phyloP scores from a whole-genome alignment of 2,113 vertebrate genomes.

The Cathartes aura region DNA sequence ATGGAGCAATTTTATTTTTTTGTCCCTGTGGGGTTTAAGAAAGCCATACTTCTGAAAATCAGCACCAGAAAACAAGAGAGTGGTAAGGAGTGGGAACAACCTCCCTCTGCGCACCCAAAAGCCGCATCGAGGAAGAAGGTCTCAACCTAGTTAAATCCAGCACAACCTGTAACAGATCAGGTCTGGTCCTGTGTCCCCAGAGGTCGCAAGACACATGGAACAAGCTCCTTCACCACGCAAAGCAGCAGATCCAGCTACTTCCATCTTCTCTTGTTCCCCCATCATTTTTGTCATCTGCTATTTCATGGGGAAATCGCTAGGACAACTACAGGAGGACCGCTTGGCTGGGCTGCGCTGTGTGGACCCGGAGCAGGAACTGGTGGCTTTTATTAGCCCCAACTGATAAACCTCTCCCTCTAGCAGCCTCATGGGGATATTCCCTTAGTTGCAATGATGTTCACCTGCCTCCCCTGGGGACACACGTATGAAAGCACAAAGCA shows the following conservation, averaged over 20 bases:
- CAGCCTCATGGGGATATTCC: not conserved
- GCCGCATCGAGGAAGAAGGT: not conserved
- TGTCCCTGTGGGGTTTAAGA: not conserved
- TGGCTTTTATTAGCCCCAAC: not conserved
- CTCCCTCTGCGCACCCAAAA: not conserved
- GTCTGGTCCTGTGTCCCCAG: not conserved
- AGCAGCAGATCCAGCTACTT: not conserved
- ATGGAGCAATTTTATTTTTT: not conserved
- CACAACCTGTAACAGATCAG: not conserved
- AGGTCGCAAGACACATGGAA: not conserved
- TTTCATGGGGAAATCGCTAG: rapidly evolving
- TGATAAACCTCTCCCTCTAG: not conserved
- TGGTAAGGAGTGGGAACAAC: not conserved
- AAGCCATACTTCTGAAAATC: not conserved
- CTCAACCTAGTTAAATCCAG: not conserved
- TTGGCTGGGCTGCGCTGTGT: not conserved
- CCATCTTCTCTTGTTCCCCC: not conserved
- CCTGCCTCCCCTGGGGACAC: not conserved
- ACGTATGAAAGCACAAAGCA: rapidly evolving
- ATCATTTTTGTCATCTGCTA: not conserved
- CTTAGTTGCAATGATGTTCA: not conserved
- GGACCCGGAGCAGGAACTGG: not conserved
- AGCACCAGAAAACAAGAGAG: not conserved
- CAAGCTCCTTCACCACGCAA: not conserved
- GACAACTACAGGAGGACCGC: not conserved